Evolutionary conservation across 53 echinoderm and acorn worm species (phyloP), one percentile per base, ranked within the genome.

Genomic region (Apostichopus leukothele): DNA sequence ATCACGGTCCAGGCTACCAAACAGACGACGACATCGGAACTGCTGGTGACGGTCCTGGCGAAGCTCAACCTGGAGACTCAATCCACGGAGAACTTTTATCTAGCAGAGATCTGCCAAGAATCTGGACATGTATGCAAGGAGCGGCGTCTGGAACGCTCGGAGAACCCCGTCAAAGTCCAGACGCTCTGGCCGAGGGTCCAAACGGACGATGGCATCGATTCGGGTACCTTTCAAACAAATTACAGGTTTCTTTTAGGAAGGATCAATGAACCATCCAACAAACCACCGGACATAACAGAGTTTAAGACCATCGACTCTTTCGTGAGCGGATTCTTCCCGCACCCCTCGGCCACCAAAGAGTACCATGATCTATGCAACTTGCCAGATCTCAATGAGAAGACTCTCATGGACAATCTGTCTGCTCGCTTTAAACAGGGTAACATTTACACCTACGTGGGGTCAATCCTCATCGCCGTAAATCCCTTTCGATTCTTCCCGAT

Each of bases 401-500:
- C 94, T 6, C 91, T 99, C 4, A 89, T 99, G 75, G 93, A 94
- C 59, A 96, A 95, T 75, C 74, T 99, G 6, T 87, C 94, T 1
- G 77, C 99, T 6, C 87, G 99, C 54, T 99, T 99, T 78, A 94
- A 93, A 73, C 94, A 95, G 87, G 99, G 96, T 75, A 96, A 96
- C 88, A 99, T 99, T 76, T 99, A 99, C 96, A 99, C 99, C 12
- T 99, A 99, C 52, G 98, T 98, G 18, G 98, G 98, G 57, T 98
- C 98, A 6, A 98, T 98, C 54, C 95, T 98, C 51, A 98, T 98
- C 21, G 95, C 98, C 0, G 92, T 99, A 53, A 96, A 96, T 88
- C 99, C 99, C 1, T 99, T 96, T 84, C 91, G 93, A 78, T 99
- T 99, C 91, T 94, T 79, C 75, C 99, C 99, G 21, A 99, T 96